A percentile compares a stretch with the other conserved stretches of the same genome.
These are phyloP conservation scores for Sminthurides aquaticus DNA, from an alignment of 2,888 invertebrate species.

Conservation along the genomic window DNA sequence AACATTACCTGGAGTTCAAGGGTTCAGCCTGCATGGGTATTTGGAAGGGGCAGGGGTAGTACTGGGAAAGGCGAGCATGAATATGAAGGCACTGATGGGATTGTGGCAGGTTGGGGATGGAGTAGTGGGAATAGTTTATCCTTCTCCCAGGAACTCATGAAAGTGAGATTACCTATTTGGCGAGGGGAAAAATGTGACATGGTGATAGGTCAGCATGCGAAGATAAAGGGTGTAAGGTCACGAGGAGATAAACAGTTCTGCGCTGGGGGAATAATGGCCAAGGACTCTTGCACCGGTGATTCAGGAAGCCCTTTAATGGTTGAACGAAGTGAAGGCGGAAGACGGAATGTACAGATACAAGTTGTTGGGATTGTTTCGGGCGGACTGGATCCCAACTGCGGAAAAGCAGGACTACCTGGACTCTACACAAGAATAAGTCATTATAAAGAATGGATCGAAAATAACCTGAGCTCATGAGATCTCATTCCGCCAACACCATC, in stretches of 20 bases:
- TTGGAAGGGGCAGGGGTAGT: not conserved
- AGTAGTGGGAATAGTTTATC: not conserved
- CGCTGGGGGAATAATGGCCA: not conserved
- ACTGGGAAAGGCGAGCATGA: not conserved
- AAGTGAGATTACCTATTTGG: conserved; percentile 9
- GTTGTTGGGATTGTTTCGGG: conserved; percentile 13
- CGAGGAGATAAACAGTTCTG: conserved; percentile 8
- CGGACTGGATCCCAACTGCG: conserved; percentile 2
- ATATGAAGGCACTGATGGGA: not conserved
- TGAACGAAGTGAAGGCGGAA: not conserved
- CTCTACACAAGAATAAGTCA: conserved; percentile 8
- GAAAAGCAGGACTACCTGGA: conserved; percentile 3
- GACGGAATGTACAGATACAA: not conserved
- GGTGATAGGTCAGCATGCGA: not conserved
- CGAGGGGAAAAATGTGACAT: not conserved
- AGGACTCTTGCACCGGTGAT: conserved; percentile 9
- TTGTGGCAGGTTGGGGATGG: conserved; percentile 13
- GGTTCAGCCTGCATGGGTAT: conserved; percentile 5
- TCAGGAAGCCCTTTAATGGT: conserved; percentile 13
- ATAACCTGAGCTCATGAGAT: not conserved
- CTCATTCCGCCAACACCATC: not conserved
- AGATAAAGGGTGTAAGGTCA: not conserved
- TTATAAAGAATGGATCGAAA: conserved; percentile 11
- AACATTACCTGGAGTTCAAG: conserved; percentile 9
- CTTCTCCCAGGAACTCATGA: not conserved